These are phyloP conservation scores for Lithobius niger DNA, from an alignment of 1,140 invertebrate species.

Conservation along the genomic window DNA sequence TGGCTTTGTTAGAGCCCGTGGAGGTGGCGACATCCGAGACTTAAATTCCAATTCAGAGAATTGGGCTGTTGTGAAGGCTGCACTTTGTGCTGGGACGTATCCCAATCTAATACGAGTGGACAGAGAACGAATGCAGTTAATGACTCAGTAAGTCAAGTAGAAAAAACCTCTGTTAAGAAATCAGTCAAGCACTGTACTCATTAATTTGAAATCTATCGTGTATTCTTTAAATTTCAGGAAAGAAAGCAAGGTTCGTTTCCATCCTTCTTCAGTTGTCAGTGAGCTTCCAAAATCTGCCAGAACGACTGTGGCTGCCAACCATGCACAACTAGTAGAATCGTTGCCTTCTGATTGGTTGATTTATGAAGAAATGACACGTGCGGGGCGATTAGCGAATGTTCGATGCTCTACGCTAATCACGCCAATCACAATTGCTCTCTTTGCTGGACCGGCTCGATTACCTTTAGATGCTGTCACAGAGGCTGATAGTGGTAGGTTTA, in stretches of 20 bases:
- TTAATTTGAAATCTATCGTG: neutral
- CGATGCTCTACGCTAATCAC: conserved; percentile 61
- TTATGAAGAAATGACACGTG: conserved; percentile 64
- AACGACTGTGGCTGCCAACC: conserved; percentile 27
- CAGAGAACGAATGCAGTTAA: conserved; percentile 38
- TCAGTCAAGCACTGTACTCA: neutral
- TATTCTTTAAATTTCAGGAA: conserved; percentile 35
- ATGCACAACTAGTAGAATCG: conserved; percentile 30
- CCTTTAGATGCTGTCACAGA: conserved; percentile 43
- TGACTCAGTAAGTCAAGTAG: conserved; percentile 41
- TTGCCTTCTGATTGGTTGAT: conserved; percentile 69
- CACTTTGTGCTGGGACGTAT: conserved; percentile 70
- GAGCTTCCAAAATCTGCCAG: conserved; percentile 30
- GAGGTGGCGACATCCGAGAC: conserved; percentile 56
- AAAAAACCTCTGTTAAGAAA: neutral
- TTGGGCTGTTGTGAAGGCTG: conserved; percentile 85
- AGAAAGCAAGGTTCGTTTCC: conserved; percentile 57
- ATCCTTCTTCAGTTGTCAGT: conserved; percentile 55
- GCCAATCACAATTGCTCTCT: conserved; percentile 61
- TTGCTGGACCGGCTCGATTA: conserved; percentile 55
- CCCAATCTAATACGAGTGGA: conserved; percentile 66
- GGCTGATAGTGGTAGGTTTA: conserved; percentile 35
- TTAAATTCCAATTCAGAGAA: conserved; percentile 74
- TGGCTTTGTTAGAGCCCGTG: conserved; percentile 62
- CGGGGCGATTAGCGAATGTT: conserved; percentile 47